A percentile compares a stretch with the other conserved stretches of the same genome.
Conservation (phyloP, 2,888 invertebrate species). For the Allacma fusca region DNA sequence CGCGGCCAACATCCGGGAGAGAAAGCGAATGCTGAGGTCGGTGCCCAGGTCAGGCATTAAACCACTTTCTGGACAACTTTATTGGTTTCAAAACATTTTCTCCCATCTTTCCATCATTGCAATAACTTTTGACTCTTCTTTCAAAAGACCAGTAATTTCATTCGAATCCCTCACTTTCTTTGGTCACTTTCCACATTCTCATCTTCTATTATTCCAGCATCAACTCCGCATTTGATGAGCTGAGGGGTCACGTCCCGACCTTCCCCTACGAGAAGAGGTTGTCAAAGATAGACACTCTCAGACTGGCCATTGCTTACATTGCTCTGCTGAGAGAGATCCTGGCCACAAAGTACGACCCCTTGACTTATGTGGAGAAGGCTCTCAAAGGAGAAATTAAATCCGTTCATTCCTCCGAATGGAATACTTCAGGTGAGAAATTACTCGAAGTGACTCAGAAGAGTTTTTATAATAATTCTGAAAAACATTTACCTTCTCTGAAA, state of each 20-base stretch:
- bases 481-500: no score
- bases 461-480: no score
- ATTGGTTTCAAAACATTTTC: neutral
- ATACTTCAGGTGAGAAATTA: constrained; percentile 90
- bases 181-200: neutral
- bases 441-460: no score
- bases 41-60: constrained; percentile 59
- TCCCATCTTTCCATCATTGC: neutral
- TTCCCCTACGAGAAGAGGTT: constrained; percentile 98
- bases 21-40: constrained; percentile 93
- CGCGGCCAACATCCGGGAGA: constrained; percentile 94
- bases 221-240: constrained; percentile 98
- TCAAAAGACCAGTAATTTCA: no score
- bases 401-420: constrained; percentile 86
- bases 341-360: constrained; percentile 86
- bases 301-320: constrained; percentile 97
- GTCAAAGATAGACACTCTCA: constrained; percentile 97
- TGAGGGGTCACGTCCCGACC: constrained; percentile 96
- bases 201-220: no score
- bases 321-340: constrained; percentile 89
- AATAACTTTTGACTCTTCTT: neutral
- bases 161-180: no score
- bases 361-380: constrained; percentile 92
- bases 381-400: constrained; percentile 88
- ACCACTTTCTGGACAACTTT: constrained; percentile 20